A percentile compares a stretch with the other conserved stretches of the same genome.
These are phyloP conservation scores for Stictocephala bisonia DNA, from an alignment of 2,888 invertebrate species.

Conservation along the genomic window DNA sequence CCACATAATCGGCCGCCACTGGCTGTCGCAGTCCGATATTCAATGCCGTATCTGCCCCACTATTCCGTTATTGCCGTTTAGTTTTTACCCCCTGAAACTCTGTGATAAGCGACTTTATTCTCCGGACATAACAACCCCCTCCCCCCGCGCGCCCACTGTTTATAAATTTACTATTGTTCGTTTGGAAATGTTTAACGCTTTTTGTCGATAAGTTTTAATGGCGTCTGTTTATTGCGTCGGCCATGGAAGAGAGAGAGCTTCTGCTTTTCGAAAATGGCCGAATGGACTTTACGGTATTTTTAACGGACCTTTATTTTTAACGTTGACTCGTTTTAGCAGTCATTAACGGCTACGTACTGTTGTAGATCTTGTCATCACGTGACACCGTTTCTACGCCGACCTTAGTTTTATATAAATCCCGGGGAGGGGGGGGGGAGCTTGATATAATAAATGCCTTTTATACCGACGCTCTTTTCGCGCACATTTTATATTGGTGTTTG, in stretches of 20 bases:
- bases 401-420: conserved; percentile 26
- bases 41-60: conserved; percentile 28
- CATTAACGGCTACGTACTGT: conserved; percentile 33
- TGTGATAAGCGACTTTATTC: conserved; percentile 50
- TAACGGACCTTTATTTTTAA: conserved; percentile 40
- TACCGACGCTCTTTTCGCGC: background rate
- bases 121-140: no score
- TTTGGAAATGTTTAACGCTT: conserved; percentile 34
- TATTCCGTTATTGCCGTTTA: conserved; percentile 42
- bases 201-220: conserved; percentile 39
- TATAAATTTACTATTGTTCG: conserved; percentile 44
- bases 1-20: no score
- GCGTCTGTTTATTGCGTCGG: conserved; percentile 36
- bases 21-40: background rate
- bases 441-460: conserved; percentile 34
- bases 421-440: no score
- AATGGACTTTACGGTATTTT: conserved; percentile 4
- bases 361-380: background rate
- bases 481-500: conserved; percentile 28
- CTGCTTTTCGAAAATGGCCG: conserved; percentile 38
- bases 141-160: conserved; percentile 29
- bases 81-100: conserved; percentile 47
- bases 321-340: conserved; percentile 16
- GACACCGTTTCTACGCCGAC: no score
- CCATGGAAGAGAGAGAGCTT: conserved; percentile 28